These are phyloP conservation scores for Aplocera efformata DNA, from an alignment of 2,888 invertebrate genomes.

Conservation along the genomic window DNA sequence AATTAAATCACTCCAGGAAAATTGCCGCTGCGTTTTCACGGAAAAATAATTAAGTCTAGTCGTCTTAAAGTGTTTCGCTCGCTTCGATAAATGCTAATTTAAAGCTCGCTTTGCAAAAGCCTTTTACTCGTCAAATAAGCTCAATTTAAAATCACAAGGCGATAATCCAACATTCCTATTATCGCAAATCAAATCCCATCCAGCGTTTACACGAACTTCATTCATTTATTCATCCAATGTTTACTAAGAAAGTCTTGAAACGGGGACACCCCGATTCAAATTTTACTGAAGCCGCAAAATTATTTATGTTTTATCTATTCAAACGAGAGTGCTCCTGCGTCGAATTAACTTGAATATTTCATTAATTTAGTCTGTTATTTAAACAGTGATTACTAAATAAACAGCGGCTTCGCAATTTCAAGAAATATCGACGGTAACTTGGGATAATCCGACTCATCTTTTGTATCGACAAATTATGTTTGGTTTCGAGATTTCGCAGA, in stretches of 20 bases:
- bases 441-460: slow-evolving; percentile 49
- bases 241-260: slow-evolving; percentile 45
- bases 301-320: slow-evolving; percentile 48
- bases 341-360: slow-evolving; percentile 64
- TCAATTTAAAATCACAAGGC: slow-evolving; percentile 18
- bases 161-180: slow-evolving; percentile 20
- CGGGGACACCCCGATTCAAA: slow-evolving; percentile 29
- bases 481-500: slow-evolving; percentile 43
- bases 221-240: slow-evolving; percentile 62
- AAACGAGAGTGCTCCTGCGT: slow-evolving; percentile 41
- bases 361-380: slow-evolving; percentile 61
- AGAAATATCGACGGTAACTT: slow-evolving; percentile 25
- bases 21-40: too few relatives aligned
- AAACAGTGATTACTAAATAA: slow-evolving; percentile 64
- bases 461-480: slow-evolving; percentile 53
- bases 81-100: too few relatives aligned
- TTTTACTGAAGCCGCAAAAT: slow-evolving; percentile 42
- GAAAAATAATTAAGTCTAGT: not conserved
- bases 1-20: too few relatives aligned
- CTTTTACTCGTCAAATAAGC: slow-evolving; percentile 10
- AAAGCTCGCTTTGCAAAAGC: not conserved
- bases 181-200: slow-evolving; percentile 30
- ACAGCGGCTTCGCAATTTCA: slow-evolving; percentile 45
- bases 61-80: too few relatives aligned
- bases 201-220: slow-evolving; percentile 33